Evolutionary conservation across 1,140 invertebrate genomes (phyloP), one percentile per base, ranked within the genome.

Genomic region (Cephus cinctus): DNA sequence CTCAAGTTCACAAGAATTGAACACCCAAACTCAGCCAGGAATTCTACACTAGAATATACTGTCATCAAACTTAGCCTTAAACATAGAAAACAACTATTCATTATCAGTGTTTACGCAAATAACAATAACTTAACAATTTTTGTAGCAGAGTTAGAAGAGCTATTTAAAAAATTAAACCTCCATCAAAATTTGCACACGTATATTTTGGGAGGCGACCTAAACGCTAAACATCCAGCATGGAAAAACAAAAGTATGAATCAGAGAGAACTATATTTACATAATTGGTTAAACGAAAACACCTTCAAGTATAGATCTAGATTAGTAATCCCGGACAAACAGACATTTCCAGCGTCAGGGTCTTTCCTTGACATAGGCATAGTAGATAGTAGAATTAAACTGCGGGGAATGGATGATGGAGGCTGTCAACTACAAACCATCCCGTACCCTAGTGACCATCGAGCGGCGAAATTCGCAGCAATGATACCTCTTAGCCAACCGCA

Each of bases 171-270:
- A 12, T 4, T 36, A 12, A 12, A 38, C 23, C 9, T 16, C 5
- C 4, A 46, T 1, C 22, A 36, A 5, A 18, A 1, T 1, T 14
- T 20, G 8, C 41, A 42, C 27, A 42, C 4, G 11, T 48, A 12
- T 18, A 23, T 48, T 14, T 22, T 48, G 25, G 38, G 30, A 15
- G 46, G 46, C 3, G 46, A 48, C 21, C 27, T 48, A 12, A 48
- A 48, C 11, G 38, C n/a, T n/a, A n/a, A n/a, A n/a, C n/a, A 60
- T 14, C n/a, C 11, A 5, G 5, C 20, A 12, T 56, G 43, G 48
- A 20, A 19, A 4, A n/a, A 41, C 9, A 4, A 4, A 3, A 38
- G 25, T 8, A 12, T 3, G 8, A 54, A 50, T 8, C 19, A 23
- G 8, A 43, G 55, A 25, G 51, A 51, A 6, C 31, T 16, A 4